Evolutionary conservation across 2,888 invertebrate genomes (phyloP), one percentile per base, ranked within the genome.

Genomic region (Dorcus parallelipipedus): DNA sequence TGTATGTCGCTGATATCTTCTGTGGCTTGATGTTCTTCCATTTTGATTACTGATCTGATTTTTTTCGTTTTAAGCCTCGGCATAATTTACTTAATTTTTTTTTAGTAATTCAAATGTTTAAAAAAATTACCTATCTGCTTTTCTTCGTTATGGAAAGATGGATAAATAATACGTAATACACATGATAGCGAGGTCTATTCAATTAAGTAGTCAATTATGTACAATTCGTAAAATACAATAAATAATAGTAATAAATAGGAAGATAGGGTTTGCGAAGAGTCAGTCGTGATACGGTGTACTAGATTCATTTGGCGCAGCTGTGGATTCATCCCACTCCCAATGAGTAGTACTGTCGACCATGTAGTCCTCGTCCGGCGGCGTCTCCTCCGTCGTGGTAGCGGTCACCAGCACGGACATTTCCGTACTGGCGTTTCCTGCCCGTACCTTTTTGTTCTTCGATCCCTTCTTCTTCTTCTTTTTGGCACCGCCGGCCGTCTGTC

Each of bases 401-500:
- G 81, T 79, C 58, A 45, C 53, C 23, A 53, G 40, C 39, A 48
- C 40, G 17, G 59, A 53, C 40, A 55, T 50, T 45, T 71, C 79
- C 78, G 67, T 79, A 78, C 69, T 79, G 74, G 80, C 78, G 79
- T 56, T 54, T 38, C 59, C 49, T 47, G 49, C 52, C 23, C 56
- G 69, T 45, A 65, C 64, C 81, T 83, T 79, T 69, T 71, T 81
- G 77, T 78, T 80, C 78, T 61, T 69, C 71, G 80, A 71, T 80
- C 80, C 71, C 80, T 78, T 73, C 77, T 77, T 73, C 80, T 81
- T 76, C 80, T 81, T 74, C 79, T 79, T 45, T 17, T 45, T 45
- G 9, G n/a, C 45, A 23, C 45, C 72, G 80, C 78, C 69, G 67
- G 65, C 68, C 23, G 33, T 9, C 14, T 33, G 49, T 10, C 9